Conservation (phyloP, 2,888 invertebrate species). For the Xylocampa areola region DNA sequence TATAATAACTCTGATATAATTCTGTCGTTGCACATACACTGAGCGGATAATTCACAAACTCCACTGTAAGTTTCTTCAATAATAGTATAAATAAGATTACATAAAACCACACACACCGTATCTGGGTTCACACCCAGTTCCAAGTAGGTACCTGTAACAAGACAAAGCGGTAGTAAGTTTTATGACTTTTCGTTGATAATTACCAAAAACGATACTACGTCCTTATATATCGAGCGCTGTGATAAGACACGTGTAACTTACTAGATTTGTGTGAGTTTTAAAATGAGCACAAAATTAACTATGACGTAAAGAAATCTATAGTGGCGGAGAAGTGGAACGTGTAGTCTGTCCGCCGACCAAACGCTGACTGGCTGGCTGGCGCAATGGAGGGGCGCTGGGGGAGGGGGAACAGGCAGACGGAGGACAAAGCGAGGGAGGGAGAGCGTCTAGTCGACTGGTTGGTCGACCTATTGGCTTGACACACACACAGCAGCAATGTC, state of each 20-base stretch:
- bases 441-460: slow-evolving; percentile 88
- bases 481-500: slow-evolving; percentile 79
- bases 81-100: slow-evolving; percentile 83
- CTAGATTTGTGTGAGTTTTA: slow-evolving; percentile 72
- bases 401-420: slow-evolving; percentile 74
- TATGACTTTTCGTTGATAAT: slow-evolving; percentile 63
- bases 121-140: slow-evolving; percentile 88
- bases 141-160: slow-evolving; percentile 88
- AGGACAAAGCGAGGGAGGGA: slow-evolving; percentile 85
- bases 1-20: slow-evolving; percentile 74
- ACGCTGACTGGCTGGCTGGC: slow-evolving; percentile 86
- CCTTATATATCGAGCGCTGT: slow-evolving; percentile 50
- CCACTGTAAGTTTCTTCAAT: slow-evolving; percentile 75
- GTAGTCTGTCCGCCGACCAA: slow-evolving; percentile 65
- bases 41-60: slow-evolving; percentile 67
- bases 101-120: slow-evolving; percentile 87
- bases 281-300: slow-evolving; percentile 82
- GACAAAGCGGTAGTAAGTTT: slow-evolving; percentile 85
- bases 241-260: slow-evolving; percentile 76
- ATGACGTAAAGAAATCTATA: slow-evolving; percentile 82
- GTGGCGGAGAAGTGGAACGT: slow-evolving; percentile 63
- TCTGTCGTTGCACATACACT: slow-evolving; percentile 69
- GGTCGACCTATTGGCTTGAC: slow-evolving; percentile 87
- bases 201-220: slow-evolving; percentile 52
- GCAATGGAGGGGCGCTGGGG: slow-evolving; percentile 73